Evolutionary conservation across 2,888 invertebrate genomes (phyloP), one percentile per base, ranked within the genome.

Genomic region (Dasypolia templi): DNA sequence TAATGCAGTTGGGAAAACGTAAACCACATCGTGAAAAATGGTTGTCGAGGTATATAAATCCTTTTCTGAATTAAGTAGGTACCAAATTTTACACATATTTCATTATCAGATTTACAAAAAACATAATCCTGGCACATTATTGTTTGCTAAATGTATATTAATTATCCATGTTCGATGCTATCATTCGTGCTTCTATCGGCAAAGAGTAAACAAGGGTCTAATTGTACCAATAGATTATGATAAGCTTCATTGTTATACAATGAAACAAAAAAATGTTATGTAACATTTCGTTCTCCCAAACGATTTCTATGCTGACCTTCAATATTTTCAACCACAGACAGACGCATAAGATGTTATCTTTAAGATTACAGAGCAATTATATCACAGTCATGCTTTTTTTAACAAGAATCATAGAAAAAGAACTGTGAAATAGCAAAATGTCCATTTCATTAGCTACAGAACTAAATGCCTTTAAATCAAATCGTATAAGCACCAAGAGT

Each of bases 401-500:
- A 72, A 73, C 65, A 64, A 72, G 58, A 75, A 73, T 35, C 19
- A 32, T 12, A 63, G 29, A 53, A 70, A 67, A 66, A 42, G 64
- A 79, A n/a, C 29, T 69, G 59, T 56, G 44, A 72, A 72, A 70
- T 55, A 72, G 69, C 62, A 72, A 75, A 72, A 70, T 69, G 66
- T 69, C 75, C 53, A 72, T 75, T 85, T 73, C 59, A 71, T 83
- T 76, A 85, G 72, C 74, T 79, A 62, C 72, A 86, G 29, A 77
- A 76, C 66, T 46, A 70, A 76, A 77, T 68, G 75, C 64, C 76
- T 73, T 80, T 78, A 86, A 85, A 85, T 85, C 83, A 86, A 86
- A 86, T 82, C 76, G 72, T 82, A 86, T 85, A 85, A 86, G 76
- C 70, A 53, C 71, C 35, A 68, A 85, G 83, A 86, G 86, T 86